A percentile compares a stretch with the other conserved stretches of the same genome.
Evolutionary conservation across 2,888 invertebrate species (phyloP).

Genomic region (Caenorhabditis zanzibari): DNA sequence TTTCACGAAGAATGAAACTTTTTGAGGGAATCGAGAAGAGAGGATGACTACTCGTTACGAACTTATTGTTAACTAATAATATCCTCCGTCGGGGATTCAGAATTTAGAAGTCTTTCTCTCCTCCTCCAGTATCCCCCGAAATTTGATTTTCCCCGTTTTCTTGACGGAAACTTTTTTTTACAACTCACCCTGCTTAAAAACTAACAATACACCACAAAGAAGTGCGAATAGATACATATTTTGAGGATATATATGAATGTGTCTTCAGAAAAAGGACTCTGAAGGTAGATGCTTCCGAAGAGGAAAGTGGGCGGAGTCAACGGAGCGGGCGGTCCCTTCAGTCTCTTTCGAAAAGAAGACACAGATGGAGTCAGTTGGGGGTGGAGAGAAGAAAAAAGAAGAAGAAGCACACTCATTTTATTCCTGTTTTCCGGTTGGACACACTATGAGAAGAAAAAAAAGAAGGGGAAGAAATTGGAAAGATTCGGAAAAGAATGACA

Average conservation of each 20-base stretch:
- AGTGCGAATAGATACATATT: constrained; percentile 57
- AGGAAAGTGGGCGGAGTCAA: constrained; percentile 46
- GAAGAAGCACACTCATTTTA: constrained; percentile 54
- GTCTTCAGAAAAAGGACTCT: constrained; percentile 17
- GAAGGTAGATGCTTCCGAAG: constrained; percentile 44
- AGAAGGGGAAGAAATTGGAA: constrained; percentile 30
- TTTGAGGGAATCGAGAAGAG: constrained; percentile 1
- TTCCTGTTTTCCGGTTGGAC: constrained; percentile 58
- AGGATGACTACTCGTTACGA: constrained; percentile 30
- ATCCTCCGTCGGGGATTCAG: constrained; percentile 7
- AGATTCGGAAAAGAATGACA: constrained; percentile 6
- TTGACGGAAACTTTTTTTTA: not conserved
- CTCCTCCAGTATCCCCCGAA: constrained; percentile 9
- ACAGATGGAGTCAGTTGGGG: constrained; percentile 45
- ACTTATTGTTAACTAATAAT: constrained; percentile 56
- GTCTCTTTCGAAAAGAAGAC: constrained; percentile 39
- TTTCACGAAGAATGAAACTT: constrained; percentile 13
- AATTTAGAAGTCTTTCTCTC: not conserved
- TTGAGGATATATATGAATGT: not conserved
- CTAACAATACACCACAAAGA: constrained; percentile 47
- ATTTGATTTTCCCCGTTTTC: constrained; percentile 22
- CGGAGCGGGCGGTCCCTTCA: constrained; percentile 7
- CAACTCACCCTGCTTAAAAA: constrained; percentile 57
- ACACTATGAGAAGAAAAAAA: constrained; percentile 17
- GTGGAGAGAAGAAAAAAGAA: constrained; percentile 8